Conservation (phyloP, 2,888 invertebrate species). For the Polietes domitor region DNA sequence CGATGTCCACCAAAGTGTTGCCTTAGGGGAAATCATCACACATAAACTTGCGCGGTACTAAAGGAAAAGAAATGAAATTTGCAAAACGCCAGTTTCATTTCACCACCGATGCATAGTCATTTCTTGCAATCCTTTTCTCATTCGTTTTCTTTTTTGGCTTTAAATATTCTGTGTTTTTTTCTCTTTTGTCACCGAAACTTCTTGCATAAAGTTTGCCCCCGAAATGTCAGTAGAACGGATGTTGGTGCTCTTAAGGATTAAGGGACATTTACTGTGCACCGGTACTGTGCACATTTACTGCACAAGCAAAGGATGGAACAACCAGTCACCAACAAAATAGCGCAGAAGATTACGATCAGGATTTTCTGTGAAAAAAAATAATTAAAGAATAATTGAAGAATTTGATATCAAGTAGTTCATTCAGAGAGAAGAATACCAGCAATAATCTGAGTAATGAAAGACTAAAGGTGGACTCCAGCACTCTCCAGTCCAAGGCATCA, state of each 20-base stretch:
- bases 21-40: slow-evolving; percentile 11
- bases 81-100: not conserved
- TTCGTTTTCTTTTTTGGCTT: too few relatives aligned
- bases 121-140: not conserved
- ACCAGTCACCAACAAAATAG: too few relatives aligned
- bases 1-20: slow-evolving; percentile 2
- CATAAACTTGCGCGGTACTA: not conserved
- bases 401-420: too few relatives aligned
- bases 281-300: not conserved
- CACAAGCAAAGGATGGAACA: not conserved
- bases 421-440: too few relatives aligned
- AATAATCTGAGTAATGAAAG: too few relatives aligned
- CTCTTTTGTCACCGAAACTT: not conserved
- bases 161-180: too few relatives aligned
- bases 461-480: too few relatives aligned
- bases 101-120: too few relatives aligned
- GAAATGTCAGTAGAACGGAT: not conserved
- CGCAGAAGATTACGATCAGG: too few relatives aligned
- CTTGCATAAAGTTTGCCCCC: not conserved
- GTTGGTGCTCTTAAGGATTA: not conserved
- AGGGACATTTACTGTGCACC: slow-evolving; percentile 5
- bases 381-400: too few relatives aligned
- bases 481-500: too few relatives aligned
- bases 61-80: slow-evolving; percentile 35
- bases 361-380: too few relatives aligned